Conservation (phyloP, 2,888 invertebrate genomes). For the Neocrepidodera transversa region DNA sequence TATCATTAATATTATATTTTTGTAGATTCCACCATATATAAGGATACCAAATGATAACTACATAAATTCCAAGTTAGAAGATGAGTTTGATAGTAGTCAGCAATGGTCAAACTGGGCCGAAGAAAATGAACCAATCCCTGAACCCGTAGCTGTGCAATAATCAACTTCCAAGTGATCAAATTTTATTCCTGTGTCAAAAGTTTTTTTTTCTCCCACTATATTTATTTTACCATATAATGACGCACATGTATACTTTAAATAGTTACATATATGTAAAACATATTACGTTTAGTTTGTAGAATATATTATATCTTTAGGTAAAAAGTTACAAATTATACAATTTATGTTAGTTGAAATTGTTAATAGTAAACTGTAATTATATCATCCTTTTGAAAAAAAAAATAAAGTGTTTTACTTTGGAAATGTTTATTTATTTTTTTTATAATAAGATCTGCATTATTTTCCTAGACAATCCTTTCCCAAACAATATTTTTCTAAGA, state of each 20-base stretch:
- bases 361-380: neutral
- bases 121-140: slow-evolving; percentile 46
- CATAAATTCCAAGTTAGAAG: slow-evolving; percentile 45
- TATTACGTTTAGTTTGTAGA: neutral
- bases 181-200: slow-evolving; percentile 16
- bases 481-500: no score
- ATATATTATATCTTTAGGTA: neutral
- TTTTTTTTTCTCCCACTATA: neutral
- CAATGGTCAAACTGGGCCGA: slow-evolving; percentile 50
- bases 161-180: slow-evolving; percentile 19
- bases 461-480: no score
- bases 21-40: slow-evolving; percentile 49
- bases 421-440: neutral
- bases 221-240: neutral
- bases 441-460: no score
- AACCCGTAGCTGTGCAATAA: slow-evolving; percentile 50
- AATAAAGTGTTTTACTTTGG: neutral
- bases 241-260: neutral
- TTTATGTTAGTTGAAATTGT: neutral
- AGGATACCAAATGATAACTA: slow-evolving; percentile 47
- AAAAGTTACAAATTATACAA: neutral
- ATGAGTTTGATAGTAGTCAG: slow-evolving; percentile 43
- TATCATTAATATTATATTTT: no score
- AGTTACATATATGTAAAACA: neutral
- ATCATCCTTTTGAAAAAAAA: neutral